A percentile compares a stretch with the other conserved stretches of the same genome.
phyloP scores from a whole-genome alignment of 1,140 invertebrate species.

The Wiebesia pumilae region DNA sequence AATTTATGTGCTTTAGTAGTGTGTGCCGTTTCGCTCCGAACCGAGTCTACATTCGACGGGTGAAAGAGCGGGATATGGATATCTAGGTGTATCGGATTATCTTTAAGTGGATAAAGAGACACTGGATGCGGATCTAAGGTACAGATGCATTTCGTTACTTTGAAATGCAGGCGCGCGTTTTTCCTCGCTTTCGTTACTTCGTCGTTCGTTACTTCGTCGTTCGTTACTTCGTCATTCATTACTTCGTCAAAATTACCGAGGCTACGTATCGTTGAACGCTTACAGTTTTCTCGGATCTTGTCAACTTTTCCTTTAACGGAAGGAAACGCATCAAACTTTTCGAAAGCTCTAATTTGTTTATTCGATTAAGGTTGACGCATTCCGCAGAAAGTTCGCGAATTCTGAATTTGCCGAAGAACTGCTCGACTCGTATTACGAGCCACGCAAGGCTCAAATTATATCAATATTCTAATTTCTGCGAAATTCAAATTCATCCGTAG shows the following conservation, averaged over 20 bases:
- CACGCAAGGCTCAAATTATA: too few relatives aligned
- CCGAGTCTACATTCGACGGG: slow-evolving; percentile 41
- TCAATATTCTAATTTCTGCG: too few relatives aligned
- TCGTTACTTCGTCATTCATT: neutral
- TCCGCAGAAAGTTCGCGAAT: neutral
- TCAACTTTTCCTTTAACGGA: neutral
- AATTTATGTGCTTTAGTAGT: slow-evolving; percentile 16
- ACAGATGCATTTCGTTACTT: slow-evolving; percentile 6
- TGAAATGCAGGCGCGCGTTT: neutral
- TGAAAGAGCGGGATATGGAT: slow-evolving; percentile 1
- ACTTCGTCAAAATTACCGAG: neutral
- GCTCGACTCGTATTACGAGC: neutral
- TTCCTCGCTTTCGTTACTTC: too few relatives aligned
- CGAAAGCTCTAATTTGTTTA: neutral
- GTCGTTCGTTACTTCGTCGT: too few relatives aligned
- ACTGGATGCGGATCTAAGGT: neutral
- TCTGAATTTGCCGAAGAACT: neutral
- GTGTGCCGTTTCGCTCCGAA: slow-evolving; percentile 2
- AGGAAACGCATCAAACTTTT: neutral
- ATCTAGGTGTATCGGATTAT: neutral
- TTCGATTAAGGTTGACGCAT: neutral
- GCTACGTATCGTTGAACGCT: neutral
- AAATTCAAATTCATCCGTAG: too few relatives aligned
- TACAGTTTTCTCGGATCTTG: neutral
- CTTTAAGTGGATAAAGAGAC: neutral